phyloP scores from a whole-genome alignment of 2,888 invertebrate species.

The Clanis bilineata region DNA sequence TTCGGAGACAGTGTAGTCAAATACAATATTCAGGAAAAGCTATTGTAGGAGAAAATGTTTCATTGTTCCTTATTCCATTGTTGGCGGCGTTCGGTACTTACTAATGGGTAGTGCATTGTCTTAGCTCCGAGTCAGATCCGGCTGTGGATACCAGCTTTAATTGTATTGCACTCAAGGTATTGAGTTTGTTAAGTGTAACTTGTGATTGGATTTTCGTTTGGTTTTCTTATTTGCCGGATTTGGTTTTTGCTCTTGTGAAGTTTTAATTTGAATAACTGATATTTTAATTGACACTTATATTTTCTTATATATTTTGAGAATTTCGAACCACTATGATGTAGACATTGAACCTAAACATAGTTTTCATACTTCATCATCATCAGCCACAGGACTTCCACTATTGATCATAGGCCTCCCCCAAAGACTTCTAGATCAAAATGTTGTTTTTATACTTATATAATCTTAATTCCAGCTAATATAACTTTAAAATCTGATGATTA shows the following conservation, averaged over 20 bases:
- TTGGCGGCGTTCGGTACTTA: slow-evolving; percentile 62
- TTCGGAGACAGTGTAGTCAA: slow-evolving; percentile 65
- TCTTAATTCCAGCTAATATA: too few relatives aligned
- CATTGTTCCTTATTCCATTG: slow-evolving; percentile 60
- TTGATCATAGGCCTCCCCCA: too few relatives aligned
- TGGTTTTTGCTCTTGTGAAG: background rate
- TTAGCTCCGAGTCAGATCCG: slow-evolving; percentile 50
- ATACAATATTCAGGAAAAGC: slow-evolving; percentile 76
- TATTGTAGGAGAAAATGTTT: slow-evolving; percentile 72
- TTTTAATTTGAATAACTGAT: too few relatives aligned
- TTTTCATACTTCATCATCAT: too few relatives aligned
- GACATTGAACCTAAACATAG: too few relatives aligned
- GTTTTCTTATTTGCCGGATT: slow-evolving; percentile 11
- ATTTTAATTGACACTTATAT: too few relatives aligned
- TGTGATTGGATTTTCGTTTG: slow-evolving; percentile 13
- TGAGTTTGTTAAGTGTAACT: slow-evolving; percentile 11
- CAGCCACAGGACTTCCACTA: too few relatives aligned
- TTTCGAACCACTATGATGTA: too few relatives aligned
- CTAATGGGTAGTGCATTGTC: slow-evolving; percentile 77
- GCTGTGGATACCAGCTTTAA: slow-evolving; percentile 28
- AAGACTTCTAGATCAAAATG: too few relatives aligned
- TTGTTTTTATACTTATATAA: too few relatives aligned
- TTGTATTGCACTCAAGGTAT: slow-evolving; percentile 35
- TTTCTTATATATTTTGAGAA: too few relatives aligned
- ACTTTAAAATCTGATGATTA: too few relatives aligned